A percentile compares a stretch with the other conserved stretches of the same genome.
Conservation (phyloP, 2,113 vertebrate genomes). For the Clarias magur region DNA sequence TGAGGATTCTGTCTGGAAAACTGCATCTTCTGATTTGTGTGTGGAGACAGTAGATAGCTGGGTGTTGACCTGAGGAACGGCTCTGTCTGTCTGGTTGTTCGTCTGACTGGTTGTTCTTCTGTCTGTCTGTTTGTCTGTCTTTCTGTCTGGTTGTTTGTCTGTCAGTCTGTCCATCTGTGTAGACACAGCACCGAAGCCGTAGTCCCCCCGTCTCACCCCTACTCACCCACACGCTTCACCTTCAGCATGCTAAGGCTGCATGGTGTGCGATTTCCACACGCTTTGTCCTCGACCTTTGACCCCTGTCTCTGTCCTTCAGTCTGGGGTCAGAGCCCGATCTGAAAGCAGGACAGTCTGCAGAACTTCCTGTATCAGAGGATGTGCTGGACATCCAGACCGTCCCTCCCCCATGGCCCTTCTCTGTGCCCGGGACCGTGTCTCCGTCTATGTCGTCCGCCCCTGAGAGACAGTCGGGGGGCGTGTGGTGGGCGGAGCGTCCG, state of each 20-base stretch:
- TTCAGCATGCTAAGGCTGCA: conserved; percentile 25
- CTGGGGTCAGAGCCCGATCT: conserved; percentile 34
- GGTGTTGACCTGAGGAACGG: background rate
- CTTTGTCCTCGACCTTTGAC: conserved; percentile 58
- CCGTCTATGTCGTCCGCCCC: background rate
- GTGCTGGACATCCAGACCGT: conserved; percentile 8
- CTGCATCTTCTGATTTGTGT: background rate
- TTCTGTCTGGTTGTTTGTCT: background rate
- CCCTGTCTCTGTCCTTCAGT: conserved; percentile 69
- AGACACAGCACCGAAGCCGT: background rate
- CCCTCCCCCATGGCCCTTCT: conserved; percentile 49
- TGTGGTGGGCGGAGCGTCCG: conserved; percentile 15
- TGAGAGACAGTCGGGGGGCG: background rate
- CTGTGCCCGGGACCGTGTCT: background rate
- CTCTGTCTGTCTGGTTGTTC: no score
- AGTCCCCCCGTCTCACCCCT: background rate
- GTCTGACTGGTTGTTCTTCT: background rate
- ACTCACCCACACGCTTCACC: background rate
- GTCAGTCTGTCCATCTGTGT: background rate
- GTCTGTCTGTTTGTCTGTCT: background rate
- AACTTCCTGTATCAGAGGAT: conserved; percentile 31
- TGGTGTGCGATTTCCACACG: background rate
- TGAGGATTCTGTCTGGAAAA: background rate
- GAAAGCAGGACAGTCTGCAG: conserved; percentile 24
- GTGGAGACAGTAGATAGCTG: background rate